Base-by-base conservation (phyloP, 1,140 invertebrate genomes). In the Eupristina koningsbergeri region DNA sequence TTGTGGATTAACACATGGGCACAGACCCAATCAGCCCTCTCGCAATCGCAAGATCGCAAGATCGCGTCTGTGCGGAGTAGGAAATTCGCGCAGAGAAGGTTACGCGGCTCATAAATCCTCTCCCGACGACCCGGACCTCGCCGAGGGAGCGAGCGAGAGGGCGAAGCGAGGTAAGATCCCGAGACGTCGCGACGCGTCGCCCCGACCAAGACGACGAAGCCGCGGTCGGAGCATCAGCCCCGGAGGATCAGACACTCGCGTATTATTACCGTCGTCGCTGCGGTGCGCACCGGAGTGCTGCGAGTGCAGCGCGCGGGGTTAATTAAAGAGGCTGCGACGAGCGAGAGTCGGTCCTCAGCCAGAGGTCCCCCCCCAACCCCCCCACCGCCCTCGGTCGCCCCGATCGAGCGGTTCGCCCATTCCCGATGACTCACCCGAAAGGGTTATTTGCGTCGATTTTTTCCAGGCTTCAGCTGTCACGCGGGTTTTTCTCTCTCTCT, bases 321-420 rank as follows among this genome's bases (percentile, higher is more conserved):
- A 92, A 91, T 91, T 91, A 91, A 91, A 90, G 87, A 87, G 87
- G 85, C 87, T 87, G 87, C 86, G 64, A 31, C n/a, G 39, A 81
- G 47, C 39, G 53, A n/a, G n/a, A n/a, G n/a, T n/a, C n/a, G 17
- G 47, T 29, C 34, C 41, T 9, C 26, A 19, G 53, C 53, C 53
- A 58, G 26, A 58, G 53, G n/a, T n/a, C n/a, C n/a, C n/a, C n/a
- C n/a, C n/a, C n/a, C n/a, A n/a, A n/a, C n/a, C n/a, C n/a, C n/a
- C n/a, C n/a, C n/a, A n/a, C n/a, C n/a, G n/a, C n/a, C n/a, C n/a
- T n/a, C n/a, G n/a, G n/a, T n/a, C n/a, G n/a, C n/a, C n/a, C n/a
- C n/a, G n/a, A n/a, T n/a, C n/a, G n/a, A n/a, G n/a, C n/a, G n/a
- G n/a, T n/a, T n/a, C n/a, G n/a, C n/a, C n/a, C n/a, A n/a, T n/a